These are phyloP conservation scores for Takifugu rubripes DNA, from an alignment of 2,797 vertebrate species.

Conservation along the genomic window DNA sequence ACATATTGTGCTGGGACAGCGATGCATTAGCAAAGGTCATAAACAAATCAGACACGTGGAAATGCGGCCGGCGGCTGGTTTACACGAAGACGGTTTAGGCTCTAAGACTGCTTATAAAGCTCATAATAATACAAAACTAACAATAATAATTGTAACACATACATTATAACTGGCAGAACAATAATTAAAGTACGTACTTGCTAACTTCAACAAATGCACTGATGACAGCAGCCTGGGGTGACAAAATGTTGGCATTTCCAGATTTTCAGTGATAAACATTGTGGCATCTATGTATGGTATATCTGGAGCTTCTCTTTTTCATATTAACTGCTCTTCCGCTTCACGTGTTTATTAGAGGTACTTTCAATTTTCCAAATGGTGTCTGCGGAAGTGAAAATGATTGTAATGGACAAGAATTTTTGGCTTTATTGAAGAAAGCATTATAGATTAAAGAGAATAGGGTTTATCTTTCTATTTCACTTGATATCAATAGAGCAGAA, in stretches of 20 bases:
- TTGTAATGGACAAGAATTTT: too few relatives aligned
- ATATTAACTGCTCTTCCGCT: constrained; percentile 9
- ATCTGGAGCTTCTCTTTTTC: constrained; percentile 5
- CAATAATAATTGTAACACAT: too few relatives aligned
- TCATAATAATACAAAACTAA: too few relatives aligned
- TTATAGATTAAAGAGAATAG: too few relatives aligned
- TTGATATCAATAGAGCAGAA: too few relatives aligned
- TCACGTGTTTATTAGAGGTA: constrained; percentile 7
- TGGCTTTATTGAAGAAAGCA: too few relatives aligned
- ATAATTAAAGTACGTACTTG: background rate
- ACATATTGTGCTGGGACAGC: constrained; percentile 5
- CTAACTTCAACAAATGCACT: background rate
- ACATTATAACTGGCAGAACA: too few relatives aligned
- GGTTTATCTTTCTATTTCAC: too few relatives aligned
- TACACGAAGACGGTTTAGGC: background rate
- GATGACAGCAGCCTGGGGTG: background rate
- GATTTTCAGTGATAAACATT: background rate
- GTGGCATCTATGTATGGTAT: background rate
- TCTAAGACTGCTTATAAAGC: too few relatives aligned
- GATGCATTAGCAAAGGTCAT: constrained; percentile 7
- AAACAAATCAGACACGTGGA: background rate
- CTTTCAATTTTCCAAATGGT: background rate
- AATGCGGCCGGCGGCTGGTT: background rate
- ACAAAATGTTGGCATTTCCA: background rate
- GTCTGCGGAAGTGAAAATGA: background rate